Percentiles rank a stretch among this genome's conserved stretches.
These are phyloP conservation scores for Lamellibrachia columna DNA, from an alignment of 2,888 invertebrate genomes.

Conservation along the genomic window DNA sequence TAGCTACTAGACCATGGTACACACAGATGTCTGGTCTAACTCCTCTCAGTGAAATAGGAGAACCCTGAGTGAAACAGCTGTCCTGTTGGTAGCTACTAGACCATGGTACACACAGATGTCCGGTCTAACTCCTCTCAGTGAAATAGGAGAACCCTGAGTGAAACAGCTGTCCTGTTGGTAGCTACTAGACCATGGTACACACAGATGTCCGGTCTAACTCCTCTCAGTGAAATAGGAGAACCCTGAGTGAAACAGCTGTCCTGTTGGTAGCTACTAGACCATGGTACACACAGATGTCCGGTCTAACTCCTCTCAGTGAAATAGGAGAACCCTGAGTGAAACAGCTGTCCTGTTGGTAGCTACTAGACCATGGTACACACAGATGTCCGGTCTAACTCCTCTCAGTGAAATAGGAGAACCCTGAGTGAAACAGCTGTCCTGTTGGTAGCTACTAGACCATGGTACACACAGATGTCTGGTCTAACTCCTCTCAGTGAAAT, in stretches of 20 bases:
- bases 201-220: not conserved
- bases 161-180: too few relatives aligned
- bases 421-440: not conserved
- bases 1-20: not conserved
- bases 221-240: not conserved
- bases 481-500: not conserved
- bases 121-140: too few relatives aligned
- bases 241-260: not conserved
- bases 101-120: too few relatives aligned
- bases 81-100: too few relatives aligned
- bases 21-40: not conserved
- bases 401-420: not conserved
- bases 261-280: not conserved
- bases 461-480: not conserved
- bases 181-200: not conserved
- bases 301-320: not conserved
- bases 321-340: not conserved
- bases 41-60: too few relatives aligned
- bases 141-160: too few relatives aligned
- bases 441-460: not conserved
- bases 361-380: slow-evolving; percentile 4
- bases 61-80: too few relatives aligned
- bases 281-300: not conserved
- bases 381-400: not conserved
- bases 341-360: not conserved